Base-by-base conservation (phyloP, 2,888 invertebrate genomes). In the Temnothorax ravouxi region DNA sequence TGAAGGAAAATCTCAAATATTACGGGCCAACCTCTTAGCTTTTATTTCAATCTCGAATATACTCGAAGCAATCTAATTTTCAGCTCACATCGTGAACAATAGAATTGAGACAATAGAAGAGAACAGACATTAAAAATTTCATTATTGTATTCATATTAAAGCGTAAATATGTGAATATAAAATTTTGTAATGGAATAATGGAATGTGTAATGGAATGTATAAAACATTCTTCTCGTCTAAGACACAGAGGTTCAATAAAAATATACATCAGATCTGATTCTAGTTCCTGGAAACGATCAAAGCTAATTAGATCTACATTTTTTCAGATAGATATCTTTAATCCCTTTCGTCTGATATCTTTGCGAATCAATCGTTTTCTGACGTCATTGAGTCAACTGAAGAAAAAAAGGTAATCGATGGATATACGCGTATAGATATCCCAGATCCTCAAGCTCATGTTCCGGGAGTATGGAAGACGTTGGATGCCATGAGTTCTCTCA, bases 401-500 rank as follows among this genome's bases (percentile, higher is more conserved):
- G 47, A 47, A 47, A 25, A 47, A 25, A 80, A 82, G 80, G 71
- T 83, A 84, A 86, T 83, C 84, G 77, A 66, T 54, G 62, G 50
- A 69, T 52, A 71, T n/a, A 82, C 84, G 77, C 84, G 82, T 84
- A 85, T 84, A 85, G 82, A 87, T 86, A 89, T 89, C 85, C 18
- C 75, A 81, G 75, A 84, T 88, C 82, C 80, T 69, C 83, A 75
- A 74, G 83, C 82, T 83, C 86, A 86, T 86, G 88, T 85, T 91
- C 85, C 87, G 81, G 86, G 90, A 89, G 88, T 84, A 88, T 81
- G 86, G 85, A 87, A 86, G 88, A 90, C 88, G 88, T 84, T 83
- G 34, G 88, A 88, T 85, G 86, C 87, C 72, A 34, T 44, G 85
- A 76, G 80, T 87, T 87, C 90, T 88, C 89, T 88, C 89, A 89